A percentile compares a stretch with the other conserved stretches of the same genome.
Evolutionary conservation across 2,797 vertebrate species (phyloP).

Genomic region (Alca torda): DNA sequence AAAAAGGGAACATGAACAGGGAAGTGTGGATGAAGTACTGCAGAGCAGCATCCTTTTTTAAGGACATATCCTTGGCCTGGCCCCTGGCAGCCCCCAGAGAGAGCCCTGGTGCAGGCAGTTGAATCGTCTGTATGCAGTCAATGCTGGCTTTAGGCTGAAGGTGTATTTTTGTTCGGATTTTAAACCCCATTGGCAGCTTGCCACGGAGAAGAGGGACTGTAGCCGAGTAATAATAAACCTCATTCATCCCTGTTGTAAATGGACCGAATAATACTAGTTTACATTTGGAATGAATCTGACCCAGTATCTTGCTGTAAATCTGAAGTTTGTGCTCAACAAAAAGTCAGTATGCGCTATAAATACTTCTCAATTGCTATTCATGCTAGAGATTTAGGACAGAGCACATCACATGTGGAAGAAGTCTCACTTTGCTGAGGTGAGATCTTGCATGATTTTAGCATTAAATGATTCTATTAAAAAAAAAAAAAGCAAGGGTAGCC

Average conservation of each 20-base stretch:
- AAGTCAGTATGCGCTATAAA: slow-evolving; percentile 47
- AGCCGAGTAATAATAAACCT: slow-evolving; percentile 5
- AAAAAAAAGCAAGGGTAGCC: not conserved
- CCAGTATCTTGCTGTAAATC: not conserved
- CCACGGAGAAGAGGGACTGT: not conserved
- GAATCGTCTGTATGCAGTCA: not conserved
- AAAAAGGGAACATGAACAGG: not conserved
- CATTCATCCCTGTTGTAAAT: slow-evolving; percentile 33
- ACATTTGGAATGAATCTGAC: not conserved
- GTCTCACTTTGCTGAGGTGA: not conserved
- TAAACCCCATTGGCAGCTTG: not conserved
- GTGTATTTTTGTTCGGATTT: slow-evolving; percentile 2
- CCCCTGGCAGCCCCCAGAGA: not conserved
- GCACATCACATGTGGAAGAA: not conserved
- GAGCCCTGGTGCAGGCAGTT: not conserved
- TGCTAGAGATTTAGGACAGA: slow-evolving; percentile 15
- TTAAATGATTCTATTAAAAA: not conserved
- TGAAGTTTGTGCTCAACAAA: slow-evolving; percentile 15
- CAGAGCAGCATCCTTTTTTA: not conserved
- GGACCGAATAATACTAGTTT: not conserved
- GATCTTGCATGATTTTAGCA: not conserved
- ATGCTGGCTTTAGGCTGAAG: not conserved
- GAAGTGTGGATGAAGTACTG: not conserved
- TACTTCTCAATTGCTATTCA: slow-evolving; percentile 4
- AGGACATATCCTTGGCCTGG: not conserved